Percentiles rank a stretch among this genome's conserved stretches.
These are phyloP conservation scores for Xylota sylvarum DNA, from an alignment of 2,888 invertebrate species.

Conservation along the genomic window DNA sequence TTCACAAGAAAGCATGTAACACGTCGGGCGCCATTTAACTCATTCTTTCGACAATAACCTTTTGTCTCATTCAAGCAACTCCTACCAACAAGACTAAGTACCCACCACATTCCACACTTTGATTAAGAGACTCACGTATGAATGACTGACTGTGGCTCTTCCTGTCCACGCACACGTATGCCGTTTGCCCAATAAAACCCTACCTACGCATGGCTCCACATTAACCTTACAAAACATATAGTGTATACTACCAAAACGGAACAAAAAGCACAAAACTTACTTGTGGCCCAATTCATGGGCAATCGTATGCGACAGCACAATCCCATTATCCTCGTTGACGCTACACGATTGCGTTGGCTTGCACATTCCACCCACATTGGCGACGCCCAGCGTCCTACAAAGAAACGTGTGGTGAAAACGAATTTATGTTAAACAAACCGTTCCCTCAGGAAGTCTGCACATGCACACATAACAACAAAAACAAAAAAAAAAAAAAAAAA, in stretches of 20 bases:
- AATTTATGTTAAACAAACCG: slow-evolving; percentile 69
- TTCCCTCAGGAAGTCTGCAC: slow-evolving; percentile 63
- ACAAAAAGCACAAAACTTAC: slow-evolving; percentile 87
- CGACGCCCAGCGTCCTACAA: slow-evolving; percentile 92
- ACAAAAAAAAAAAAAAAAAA: slow-evolving; percentile 8
- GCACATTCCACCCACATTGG: slow-evolving; percentile 96
- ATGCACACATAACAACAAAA: not conserved
- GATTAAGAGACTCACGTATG: slow-evolving; percentile 37
- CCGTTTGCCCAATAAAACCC: slow-evolving; percentile 47
- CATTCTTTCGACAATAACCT: not conserved
- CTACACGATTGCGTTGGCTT: slow-evolving; percentile 93
- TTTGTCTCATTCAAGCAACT: not conserved
- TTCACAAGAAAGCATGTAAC: not conserved
- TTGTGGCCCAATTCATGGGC: slow-evolving; percentile 97
- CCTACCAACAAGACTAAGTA: not conserved
- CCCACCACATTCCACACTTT: slow-evolving; percentile 10
- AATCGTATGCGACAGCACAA: slow-evolving; percentile 94
- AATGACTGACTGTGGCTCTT: slow-evolving; percentile 21
- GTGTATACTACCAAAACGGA: slow-evolving; percentile 27
- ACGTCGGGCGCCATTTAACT: not conserved
- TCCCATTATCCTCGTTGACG: slow-evolving; percentile 96
- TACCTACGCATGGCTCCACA: slow-evolving; percentile 59
- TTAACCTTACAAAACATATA: slow-evolving; percentile 62
- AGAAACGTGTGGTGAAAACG: slow-evolving; percentile 47
- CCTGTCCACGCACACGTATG: slow-evolving; percentile 23